Evolutionary conservation across 2,113 vertebrate species (phyloP).

Genomic region (Arvicanthis niloticus): DNA sequence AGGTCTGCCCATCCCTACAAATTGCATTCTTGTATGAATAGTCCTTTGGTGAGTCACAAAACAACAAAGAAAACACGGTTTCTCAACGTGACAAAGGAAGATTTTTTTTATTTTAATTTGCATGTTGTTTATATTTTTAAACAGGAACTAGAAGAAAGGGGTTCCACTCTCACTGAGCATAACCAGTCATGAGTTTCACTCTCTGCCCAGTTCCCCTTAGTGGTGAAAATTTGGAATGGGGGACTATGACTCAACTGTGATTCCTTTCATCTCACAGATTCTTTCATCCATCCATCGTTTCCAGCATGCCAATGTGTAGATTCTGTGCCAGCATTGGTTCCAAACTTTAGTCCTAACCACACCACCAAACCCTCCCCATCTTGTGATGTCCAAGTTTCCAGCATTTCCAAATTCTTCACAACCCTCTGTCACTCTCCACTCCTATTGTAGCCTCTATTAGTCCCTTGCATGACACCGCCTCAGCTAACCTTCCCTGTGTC

Average conservation of each 20-base stretch:
- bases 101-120: slow-evolving; percentile 79
- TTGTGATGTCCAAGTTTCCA: slow-evolving; percentile 66
- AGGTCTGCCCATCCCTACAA: slow-evolving; percentile 82
- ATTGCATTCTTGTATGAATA: slow-evolving; percentile 78
- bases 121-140: slow-evolving; percentile 81
- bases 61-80: slow-evolving; percentile 76
- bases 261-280: slow-evolving; percentile 71
- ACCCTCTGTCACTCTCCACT: not conserved
- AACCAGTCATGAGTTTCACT: slow-evolving; percentile 41
- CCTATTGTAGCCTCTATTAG: not conserved
- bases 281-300: slow-evolving; percentile 70
- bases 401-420: slow-evolving; percentile 26
- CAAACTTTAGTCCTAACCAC: slow-evolving; percentile 65
- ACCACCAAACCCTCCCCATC: slow-evolving; percentile 7
- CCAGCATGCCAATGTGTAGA: slow-evolving; percentile 37
- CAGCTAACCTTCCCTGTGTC: not conserved
- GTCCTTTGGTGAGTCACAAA: slow-evolving; percentile 76
- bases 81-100: slow-evolving; percentile 77
- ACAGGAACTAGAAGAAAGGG: slow-evolving; percentile 65
- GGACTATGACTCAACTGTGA: slow-evolving; percentile 72
- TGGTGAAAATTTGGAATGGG: slow-evolving; percentile 49
- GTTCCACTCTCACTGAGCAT: slow-evolving; percentile 48
- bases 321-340: slow-evolving; percentile 54
- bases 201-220: slow-evolving; percentile 6
- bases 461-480: not conserved